Evolutionary conservation across 2,797 vertebrate species (phyloP).

Genomic region (Sphenodon punctatus): DNA sequence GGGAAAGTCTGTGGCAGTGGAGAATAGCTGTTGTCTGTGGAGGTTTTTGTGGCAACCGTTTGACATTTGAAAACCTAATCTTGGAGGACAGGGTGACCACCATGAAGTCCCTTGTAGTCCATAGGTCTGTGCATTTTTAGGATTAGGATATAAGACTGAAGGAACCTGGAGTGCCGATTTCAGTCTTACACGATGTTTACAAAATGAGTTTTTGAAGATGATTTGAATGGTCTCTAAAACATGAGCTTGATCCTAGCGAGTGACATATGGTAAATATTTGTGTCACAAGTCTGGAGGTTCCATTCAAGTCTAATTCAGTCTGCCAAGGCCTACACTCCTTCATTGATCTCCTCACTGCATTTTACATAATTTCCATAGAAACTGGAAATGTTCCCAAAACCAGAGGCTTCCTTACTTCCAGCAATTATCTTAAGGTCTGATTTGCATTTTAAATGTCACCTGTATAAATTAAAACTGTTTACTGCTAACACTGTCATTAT

Average conservation of each 20-base stretch:
- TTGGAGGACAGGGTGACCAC: too few species aligned
- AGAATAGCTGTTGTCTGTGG: too few species aligned
- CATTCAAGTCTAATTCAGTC: not conserved
- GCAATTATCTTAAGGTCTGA: constrained; percentile 81
- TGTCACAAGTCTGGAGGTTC: not conserved
- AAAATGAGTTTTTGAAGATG: not conserved
- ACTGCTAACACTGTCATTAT: constrained; percentile 53
- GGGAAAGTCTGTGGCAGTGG: too few species aligned
- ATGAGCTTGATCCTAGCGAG: not conserved
- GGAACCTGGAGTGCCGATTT: too few species aligned
- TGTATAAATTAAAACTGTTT: constrained; percentile 81
- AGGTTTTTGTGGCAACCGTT: too few species aligned
- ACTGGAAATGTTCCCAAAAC: constrained; percentile 65
- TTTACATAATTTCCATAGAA: constrained; percentile 66
- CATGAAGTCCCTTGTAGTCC: too few species aligned
- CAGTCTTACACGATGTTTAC: rapidly evolving
- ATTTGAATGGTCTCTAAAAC: not conserved
- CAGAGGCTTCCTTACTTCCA: constrained; percentile 67
- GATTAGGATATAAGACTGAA: too few species aligned
- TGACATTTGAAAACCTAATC: too few species aligned
- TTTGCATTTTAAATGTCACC: constrained; percentile 84
- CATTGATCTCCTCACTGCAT: not conserved
- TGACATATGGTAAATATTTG: constrained; percentile 23
- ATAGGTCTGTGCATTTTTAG: too few species aligned
- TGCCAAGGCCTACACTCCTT: not conserved